Conservation (phyloP, 2,888 invertebrate species). For the Teleogryllus oceanicus region DNA sequence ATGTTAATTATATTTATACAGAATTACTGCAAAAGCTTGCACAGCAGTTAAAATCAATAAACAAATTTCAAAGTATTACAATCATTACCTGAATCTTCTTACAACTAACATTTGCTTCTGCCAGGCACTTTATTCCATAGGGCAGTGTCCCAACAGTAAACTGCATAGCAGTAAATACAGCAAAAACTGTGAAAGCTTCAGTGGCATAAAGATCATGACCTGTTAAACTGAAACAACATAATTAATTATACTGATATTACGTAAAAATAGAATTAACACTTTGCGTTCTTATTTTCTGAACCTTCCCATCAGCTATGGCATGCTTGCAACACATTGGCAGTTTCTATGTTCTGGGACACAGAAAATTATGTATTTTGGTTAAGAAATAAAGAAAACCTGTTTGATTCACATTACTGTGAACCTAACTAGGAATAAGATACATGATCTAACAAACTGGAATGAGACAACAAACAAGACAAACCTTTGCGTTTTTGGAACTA, state of each 20-base stretch:
- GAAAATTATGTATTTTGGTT: no score
- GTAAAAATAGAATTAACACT: no score
- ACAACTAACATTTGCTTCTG: conserved; percentile 45
- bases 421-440: no score
- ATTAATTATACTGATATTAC: not conserved
- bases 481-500: no score
- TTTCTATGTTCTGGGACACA: no score
- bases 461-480: no score
- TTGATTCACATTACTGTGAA: no score
- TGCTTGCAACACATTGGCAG: no score
- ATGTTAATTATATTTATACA: conserved; percentile 18
- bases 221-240: conserved; percentile 40
- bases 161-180: conserved; percentile 49
- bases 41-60: not conserved
- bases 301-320: no score
- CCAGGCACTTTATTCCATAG: conserved; percentile 45
- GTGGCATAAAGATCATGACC: conserved; percentile 42
- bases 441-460: no score
- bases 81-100: conserved; percentile 43
- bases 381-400: not conserved
- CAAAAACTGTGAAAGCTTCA: conserved; percentile 48
- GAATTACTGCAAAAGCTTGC: not conserved
- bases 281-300: no score
- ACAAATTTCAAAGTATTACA: not conserved
- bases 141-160: conserved; percentile 49